Base-by-base conservation (phyloP, 2,797 vertebrate species). In the Botia kubotai region DNA sequence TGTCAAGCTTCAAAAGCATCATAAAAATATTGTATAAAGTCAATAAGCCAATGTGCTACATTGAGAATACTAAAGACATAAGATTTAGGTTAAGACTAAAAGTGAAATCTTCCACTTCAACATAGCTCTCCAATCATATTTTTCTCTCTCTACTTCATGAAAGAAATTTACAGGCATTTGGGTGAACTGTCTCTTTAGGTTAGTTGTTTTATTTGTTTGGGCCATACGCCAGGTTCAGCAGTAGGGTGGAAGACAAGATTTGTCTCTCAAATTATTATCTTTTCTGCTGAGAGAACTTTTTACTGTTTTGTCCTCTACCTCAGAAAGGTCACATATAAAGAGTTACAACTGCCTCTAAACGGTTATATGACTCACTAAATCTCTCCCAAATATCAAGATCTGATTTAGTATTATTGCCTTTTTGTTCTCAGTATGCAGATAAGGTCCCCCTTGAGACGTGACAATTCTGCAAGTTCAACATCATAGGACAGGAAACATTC, bases 321-420 rank as follows among this genome's bases (percentile, higher is more conserved):
- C 26, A 55, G 52, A 88, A 88, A 86, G 83, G 83, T 85, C 84
- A 86, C 48, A 66, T 46, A 81, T 81, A 77, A 83, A 75, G 75
- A 76, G 58, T 80, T 78, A 73, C 60, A 43, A 79, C 72, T 43
- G 50, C 67, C 65, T 78, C 73, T 57, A 57, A 75, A 72, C 67
- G 73, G 82, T 85, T 86, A 74, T 71, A 72, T 76, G 81, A 83
- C 71, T 77, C 72, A 79, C 52, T 75, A 75, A 70, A 88, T 78
- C 72, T 80, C 77, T 77, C 52, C 65, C 58, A 87, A 85, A 87
- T 84, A 86, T 86, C 83, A 87, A 71, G 39, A 76, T 81, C 50
- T 82, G 77, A 87, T 84, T 83, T 86, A 83, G 75, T 69, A 58
- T 75, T 79, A 68, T 72, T 76, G 52, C 79, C 82, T 87, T 83